Evolutionary conservation across 2,113 vertebrate species (phyloP).

Genomic region (Nestor notabilis): DNA sequence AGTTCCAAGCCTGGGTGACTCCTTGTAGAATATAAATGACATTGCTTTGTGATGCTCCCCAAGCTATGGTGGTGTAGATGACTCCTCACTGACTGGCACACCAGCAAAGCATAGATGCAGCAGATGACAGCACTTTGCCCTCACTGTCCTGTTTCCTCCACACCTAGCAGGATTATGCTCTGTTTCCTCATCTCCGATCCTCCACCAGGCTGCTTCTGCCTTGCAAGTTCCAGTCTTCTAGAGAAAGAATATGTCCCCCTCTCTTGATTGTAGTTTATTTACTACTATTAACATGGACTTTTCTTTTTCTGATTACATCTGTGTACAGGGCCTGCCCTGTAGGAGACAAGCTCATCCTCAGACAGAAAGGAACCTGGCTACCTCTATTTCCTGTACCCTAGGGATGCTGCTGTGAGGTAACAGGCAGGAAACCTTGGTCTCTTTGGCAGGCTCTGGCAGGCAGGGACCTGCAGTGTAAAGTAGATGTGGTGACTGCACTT

Average conservation of each 20-base stretch:
- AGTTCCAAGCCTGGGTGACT: not conserved
- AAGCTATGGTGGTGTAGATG: not conserved
- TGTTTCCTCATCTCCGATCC: not conserved
- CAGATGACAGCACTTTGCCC: not conserved
- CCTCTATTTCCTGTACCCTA: not conserved
- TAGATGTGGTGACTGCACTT: not conserved
- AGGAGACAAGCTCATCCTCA: not conserved
- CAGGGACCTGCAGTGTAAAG: not conserved
- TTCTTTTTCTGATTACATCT: not conserved
- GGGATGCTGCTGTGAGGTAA: not conserved
- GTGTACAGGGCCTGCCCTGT: not conserved
- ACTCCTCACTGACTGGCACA: not conserved
- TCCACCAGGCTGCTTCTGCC: not conserved
- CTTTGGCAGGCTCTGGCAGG: conserved; percentile 17
- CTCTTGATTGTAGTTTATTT: not conserved
- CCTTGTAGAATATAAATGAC: not conserved
- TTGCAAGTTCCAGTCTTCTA: not conserved
- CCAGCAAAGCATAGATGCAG: not conserved
- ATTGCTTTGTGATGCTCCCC: not conserved
- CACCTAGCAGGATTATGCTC: not conserved
- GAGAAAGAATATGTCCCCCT: not conserved
- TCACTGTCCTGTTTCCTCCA: not conserved
- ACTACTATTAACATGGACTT: not conserved
- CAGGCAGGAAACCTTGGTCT: not conserved
- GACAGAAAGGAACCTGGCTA: not conserved